Conservation (phyloP, 2,797 vertebrate species). For the Parambassis ranga region DNA sequence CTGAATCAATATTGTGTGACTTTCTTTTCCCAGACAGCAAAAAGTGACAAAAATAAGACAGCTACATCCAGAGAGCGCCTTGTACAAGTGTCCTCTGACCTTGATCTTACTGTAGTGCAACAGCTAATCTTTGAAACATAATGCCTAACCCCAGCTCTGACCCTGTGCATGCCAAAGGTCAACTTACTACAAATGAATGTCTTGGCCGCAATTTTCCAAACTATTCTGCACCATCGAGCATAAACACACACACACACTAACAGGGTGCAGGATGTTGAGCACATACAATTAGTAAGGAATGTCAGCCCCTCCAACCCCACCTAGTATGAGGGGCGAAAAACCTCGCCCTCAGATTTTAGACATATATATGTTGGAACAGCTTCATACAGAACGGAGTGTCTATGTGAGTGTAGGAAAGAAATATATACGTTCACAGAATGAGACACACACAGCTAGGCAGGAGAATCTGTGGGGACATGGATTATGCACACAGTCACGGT, state of each 20-base stretch:
- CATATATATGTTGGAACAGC: neutral
- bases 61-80: neutral
- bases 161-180: slow-evolving; percentile 30
- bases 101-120: slow-evolving; percentile 12
- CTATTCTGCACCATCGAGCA: slow-evolving; percentile 27
- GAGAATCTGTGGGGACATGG: neutral
- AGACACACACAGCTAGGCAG: slow-evolving; percentile 15
- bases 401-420: neutral
- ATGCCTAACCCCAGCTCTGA: slow-evolving; percentile 21
- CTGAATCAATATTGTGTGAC: slow-evolving; percentile 17
- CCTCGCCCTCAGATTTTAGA: neutral
- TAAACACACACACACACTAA: slow-evolving; percentile 6
- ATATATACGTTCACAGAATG: neutral
- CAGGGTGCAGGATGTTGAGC: slow-evolving; percentile 9
- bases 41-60: slow-evolving; percentile 14
- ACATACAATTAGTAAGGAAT: slow-evolving; percentile 68
- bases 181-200: slow-evolving; percentile 20
- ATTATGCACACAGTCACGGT: neutral
- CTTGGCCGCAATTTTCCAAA: slow-evolving; percentile 45
- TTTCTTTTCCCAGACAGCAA: slow-evolving; percentile 2
- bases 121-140: slow-evolving; percentile 37
- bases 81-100: neutral
- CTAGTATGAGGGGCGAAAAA: slow-evolving; percentile 28
- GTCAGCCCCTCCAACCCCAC: slow-evolving; percentile 29
- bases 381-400: neutral